These are phyloP conservation scores for Spermophilus dauricus DNA, from an alignment of 2,113 vertebrate species.

Conservation along the genomic window DNA sequence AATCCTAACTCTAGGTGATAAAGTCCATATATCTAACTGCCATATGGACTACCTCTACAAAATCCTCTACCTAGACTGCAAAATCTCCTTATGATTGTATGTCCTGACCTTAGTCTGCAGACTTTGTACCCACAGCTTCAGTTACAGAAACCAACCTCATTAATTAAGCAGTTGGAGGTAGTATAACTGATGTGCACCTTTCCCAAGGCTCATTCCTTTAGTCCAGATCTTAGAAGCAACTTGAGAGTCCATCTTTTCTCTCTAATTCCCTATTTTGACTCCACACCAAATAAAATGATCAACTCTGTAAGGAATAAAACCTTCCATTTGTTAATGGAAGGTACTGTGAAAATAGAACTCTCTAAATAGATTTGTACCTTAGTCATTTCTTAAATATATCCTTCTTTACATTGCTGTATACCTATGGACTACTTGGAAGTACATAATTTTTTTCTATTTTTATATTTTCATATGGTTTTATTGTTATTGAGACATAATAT, in stretches of 20 bases:
- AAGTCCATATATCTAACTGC: neutral
- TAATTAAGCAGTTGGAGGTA: slow-evolving; percentile 47
- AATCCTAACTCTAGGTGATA: neutral
- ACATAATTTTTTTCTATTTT: slow-evolving; percentile 29
- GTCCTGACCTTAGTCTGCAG: neutral
- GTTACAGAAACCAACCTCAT: slow-evolving; percentile 22
- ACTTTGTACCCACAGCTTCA: slow-evolving; percentile 16
- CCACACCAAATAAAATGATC: neutral
- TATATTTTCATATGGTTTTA: neutral
- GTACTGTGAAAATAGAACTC: slow-evolving; percentile 36
- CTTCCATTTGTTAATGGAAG: neutral
- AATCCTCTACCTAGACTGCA: slow-evolving; percentile 13
- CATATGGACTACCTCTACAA: slow-evolving; percentile 14
- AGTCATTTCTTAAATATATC: slow-evolving; percentile 27
- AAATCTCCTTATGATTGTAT: slow-evolving; percentile 10
- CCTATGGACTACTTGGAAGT: neutral
- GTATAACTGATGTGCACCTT: neutral
- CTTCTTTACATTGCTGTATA: slow-evolving; percentile 39
- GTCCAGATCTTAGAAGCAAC: neutral
- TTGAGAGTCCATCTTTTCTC: neutral
- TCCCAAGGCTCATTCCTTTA: slow-evolving; percentile 47
- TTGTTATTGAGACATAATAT: neutral
- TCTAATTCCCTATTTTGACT: slow-evolving; percentile 36
- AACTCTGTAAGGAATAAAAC: slow-evolving; percentile 7
- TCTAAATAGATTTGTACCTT: neutral